Evolutionary conservation across 2,797 vertebrate genomes (phyloP), one percentile per base, ranked within the genome.

Genomic region (Hyperoplus lanceolatus): DNA sequence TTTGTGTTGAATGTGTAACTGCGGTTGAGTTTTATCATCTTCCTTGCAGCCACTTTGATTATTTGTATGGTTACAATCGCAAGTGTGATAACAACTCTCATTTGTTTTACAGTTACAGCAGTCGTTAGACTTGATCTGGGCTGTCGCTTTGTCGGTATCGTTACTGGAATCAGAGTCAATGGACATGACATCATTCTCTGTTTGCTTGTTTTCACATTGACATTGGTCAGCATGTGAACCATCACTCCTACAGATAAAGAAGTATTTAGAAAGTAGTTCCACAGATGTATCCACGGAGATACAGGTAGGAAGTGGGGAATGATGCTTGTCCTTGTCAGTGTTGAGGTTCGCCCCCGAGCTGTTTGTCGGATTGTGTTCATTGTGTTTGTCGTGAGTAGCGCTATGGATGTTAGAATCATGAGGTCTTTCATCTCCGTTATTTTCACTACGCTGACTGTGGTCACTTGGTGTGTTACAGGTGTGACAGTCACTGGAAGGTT

Each of bases 201-300:
- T 45, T 46, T 45, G 61, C 48, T 21, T 36, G 46, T 39, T 56
- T 43, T n/a, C 15, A 48, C 36, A 14, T 49, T 29, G 81, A 78
- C 83, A 61, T 41, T 10, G 61, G 57, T 77, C 77, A 3, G 62
- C 21, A 0, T 48, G 79, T 4, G 71, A 43, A 8, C 68, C 49
- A 2, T 66, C 10, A 1, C 64, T 39, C 79, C 75, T 77, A 70
- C 80, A 60, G 67, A 46, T 60, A 0, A 39, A 41, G 8, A 1
- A 45, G 56, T 70, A 69, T 36, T 43, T 45, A 7, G n/a, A 29
- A 8, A 12, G 48, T 10, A 5, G 11, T 12, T 63, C 56, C 46
- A 13, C 75, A 56, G 72, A 15, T 50, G 62, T 3, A 42, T 79
- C 41, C 43, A 0, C 3, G 6, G 18, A 21, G 62, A 71, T 12